Evolutionary conservation across 2,888 invertebrate genomes (phyloP).

Genomic region (Tenthredo distinguenda): DNA sequence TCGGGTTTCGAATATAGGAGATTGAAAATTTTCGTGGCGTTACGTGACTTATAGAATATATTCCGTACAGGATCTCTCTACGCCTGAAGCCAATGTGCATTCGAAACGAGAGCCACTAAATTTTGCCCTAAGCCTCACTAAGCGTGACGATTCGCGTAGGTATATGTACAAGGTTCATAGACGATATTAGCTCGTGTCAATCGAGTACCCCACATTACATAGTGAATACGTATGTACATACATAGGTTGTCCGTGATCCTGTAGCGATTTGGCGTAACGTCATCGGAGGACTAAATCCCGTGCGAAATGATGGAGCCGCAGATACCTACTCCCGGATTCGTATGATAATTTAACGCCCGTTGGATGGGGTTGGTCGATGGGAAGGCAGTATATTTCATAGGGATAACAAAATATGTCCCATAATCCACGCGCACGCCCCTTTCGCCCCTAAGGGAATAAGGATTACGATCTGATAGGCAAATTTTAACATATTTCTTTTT

Average conservation of each 20-base stretch:
- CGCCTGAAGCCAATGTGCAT: not conserved
- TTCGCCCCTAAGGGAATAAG: conserved; percentile 64
- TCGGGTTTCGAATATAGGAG: not conserved
- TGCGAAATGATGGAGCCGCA: conserved; percentile 76
- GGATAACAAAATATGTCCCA: conserved; percentile 76
- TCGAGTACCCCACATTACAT: conserved; percentile 19
- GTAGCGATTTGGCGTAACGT: conserved; percentile 24
- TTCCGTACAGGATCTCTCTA: not conserved
- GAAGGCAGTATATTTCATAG: conserved; percentile 65
- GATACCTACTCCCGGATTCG: conserved; percentile 66
- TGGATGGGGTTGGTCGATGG: conserved; percentile 67
- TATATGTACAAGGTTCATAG: not conserved
- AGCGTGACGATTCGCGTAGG: not conserved
- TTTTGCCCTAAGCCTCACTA: not conserved
- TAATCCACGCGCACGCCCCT: conserved; percentile 72
- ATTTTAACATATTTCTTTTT: conserved; percentile 24
- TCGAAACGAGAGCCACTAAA: conserved; percentile 6
- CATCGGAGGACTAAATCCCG: conserved; percentile 71
- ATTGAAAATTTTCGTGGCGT: not conserved
- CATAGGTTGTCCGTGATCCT: conserved; percentile 29
- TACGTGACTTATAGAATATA: not conserved
- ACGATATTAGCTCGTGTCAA: conserved; percentile 29
- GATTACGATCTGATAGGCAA: conserved; percentile 69
- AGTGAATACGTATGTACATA: conserved; percentile 3
- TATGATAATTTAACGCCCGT: conserved; percentile 69